Conservation (phyloP, 1,140 invertebrate genomes). For the Drosophila pandora region DNA sequence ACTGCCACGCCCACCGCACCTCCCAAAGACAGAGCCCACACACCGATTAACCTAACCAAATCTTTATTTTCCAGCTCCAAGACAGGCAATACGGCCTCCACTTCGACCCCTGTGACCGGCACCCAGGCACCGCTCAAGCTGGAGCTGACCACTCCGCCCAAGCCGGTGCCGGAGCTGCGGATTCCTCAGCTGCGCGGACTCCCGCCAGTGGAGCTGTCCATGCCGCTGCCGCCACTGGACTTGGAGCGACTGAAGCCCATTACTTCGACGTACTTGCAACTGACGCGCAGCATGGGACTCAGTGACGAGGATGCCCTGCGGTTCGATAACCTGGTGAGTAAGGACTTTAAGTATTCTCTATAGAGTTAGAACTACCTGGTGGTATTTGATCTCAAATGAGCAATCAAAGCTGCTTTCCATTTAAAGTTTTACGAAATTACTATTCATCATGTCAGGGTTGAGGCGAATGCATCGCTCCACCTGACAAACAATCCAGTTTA, state of each 20-base stretch:
- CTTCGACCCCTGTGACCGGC: slow-evolving; percentile 53
- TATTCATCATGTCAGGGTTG: background rate
- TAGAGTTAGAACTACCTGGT: slow-evolving; percentile 24
- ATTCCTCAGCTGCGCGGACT: slow-evolving; percentile 57
- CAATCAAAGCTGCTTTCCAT: background rate
- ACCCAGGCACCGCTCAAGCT: slow-evolving; percentile 57
- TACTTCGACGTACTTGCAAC: slow-evolving; percentile 93
- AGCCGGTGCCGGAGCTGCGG: slow-evolving; percentile 53
- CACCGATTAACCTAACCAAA: slow-evolving; percentile 74
- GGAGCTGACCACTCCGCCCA: slow-evolving; percentile 63
- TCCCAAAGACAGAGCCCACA: slow-evolving; percentile 29
- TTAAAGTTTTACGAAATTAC: background rate
- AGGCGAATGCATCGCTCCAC: background rate
- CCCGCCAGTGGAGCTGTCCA: slow-evolving; percentile 33
- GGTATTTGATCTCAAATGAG: slow-evolving; percentile 26
- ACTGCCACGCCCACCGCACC: slow-evolving; percentile 37
- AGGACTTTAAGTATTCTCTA: slow-evolving; percentile 81
- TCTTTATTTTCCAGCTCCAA: slow-evolving; percentile 69
- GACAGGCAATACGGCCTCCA: slow-evolving; percentile 53
- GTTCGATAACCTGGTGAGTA: slow-evolving; percentile 85
- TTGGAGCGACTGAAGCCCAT: slow-evolving; percentile 90
- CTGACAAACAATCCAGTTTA: slow-evolving; percentile 19
- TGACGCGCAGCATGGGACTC: slow-evolving; percentile 88
- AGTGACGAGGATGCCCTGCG: slow-evolving; percentile 87
- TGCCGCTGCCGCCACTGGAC: slow-evolving; percentile 71